Base-by-base conservation (phyloP, 1,140 invertebrate species). In the Macrosteles quadrilineatus region DNA sequence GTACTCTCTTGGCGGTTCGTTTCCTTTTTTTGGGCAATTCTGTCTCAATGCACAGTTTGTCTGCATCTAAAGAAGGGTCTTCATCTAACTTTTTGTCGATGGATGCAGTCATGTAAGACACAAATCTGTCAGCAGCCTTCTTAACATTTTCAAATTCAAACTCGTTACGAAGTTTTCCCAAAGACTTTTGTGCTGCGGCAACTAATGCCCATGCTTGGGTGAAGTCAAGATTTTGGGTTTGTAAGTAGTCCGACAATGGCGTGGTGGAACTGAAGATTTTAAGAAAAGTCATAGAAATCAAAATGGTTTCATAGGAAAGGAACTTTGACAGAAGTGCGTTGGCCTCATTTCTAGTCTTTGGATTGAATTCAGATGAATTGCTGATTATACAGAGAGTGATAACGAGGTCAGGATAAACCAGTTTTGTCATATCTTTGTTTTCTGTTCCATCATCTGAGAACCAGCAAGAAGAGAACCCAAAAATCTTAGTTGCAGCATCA, bases 171-270 rank as follows among this genome's bases (percentile, higher is more conserved):
- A 11, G 9, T 50, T 50, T 6, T 50, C 21, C n/a, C 17, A 11
- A 4, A 19, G 47, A 19, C 47, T 6, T 50, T 23, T 50, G 6
- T 11, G 47, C 21, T 43, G 9, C 19, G 11, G 11, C 50, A 12
- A 55, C 57, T 27, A 62, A 27, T 27, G 57, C 25, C 57, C 57
- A 62, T 27, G 57, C 57, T 62, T 62, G 57, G 9, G 57, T 19
- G 19, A 25, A 62, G 29, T 62, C 57, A 4, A 62, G 4, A 30
- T 62, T 62, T 62, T 30, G 3, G 3, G 57, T 29, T 62, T 62
- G 57, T 9, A 62, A 19, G 29, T 62, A 62, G 57, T 62, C 57
- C n/a, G 57, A 62, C 19, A 62, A 19, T 25, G 29, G 23, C 23
- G 57, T 62, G 9, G 57, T 62, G 25, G 25, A 25, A 25, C 25